Evolutionary conservation across 1,140 invertebrate species (phyloP).

Genomic region (Bombus consobrinus): DNA sequence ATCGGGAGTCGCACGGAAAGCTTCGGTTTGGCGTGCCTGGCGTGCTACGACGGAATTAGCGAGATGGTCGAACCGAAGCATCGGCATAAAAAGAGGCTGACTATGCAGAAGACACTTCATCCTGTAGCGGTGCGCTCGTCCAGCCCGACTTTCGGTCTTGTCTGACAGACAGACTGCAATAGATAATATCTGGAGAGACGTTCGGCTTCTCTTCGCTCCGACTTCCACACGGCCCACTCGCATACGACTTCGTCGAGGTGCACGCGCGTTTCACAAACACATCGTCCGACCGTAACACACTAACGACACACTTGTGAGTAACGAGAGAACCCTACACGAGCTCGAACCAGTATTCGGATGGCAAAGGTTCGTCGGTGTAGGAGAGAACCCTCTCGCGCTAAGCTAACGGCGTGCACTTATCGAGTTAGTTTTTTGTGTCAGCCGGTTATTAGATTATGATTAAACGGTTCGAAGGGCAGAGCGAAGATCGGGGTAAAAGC

Average conservation of each 20-base stretch:
- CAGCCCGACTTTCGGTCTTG: constrained; percentile 59
- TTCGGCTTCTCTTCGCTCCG: constrained; percentile 46
- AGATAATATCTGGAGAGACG: constrained; percentile 72
- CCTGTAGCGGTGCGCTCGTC: constrained; percentile 53
- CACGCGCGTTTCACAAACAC: constrained; percentile 20
- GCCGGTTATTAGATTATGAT: constrained; percentile 83
- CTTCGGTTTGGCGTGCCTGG: constrained; percentile 66
- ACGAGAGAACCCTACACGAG: constrained; percentile 1
- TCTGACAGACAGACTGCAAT: constrained; percentile 70
- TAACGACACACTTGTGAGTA: background rate
- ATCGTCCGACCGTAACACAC: background rate
- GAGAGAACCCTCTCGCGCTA: constrained; percentile 32
- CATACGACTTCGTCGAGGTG: constrained; percentile 17
- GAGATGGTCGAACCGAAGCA: constrained; percentile 57
- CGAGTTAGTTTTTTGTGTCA: constrained; percentile 81
- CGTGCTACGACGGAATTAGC: constrained; percentile 68
- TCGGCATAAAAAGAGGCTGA: constrained; percentile 65
- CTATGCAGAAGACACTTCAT: constrained; percentile 70
- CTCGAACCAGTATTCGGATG: background rate
- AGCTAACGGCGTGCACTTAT: constrained; percentile 72
- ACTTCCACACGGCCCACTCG: constrained; percentile 33
- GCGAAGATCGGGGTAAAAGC: constrained; percentile 8
- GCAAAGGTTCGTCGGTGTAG: background rate
- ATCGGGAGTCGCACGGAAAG: constrained; percentile 65
- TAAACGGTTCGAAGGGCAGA: constrained; percentile 77